Evolutionary conservation across 1,140 invertebrate species (phyloP), one percentile per base, ranked within the genome.

Genomic region (Heliconius nattereri): DNA sequence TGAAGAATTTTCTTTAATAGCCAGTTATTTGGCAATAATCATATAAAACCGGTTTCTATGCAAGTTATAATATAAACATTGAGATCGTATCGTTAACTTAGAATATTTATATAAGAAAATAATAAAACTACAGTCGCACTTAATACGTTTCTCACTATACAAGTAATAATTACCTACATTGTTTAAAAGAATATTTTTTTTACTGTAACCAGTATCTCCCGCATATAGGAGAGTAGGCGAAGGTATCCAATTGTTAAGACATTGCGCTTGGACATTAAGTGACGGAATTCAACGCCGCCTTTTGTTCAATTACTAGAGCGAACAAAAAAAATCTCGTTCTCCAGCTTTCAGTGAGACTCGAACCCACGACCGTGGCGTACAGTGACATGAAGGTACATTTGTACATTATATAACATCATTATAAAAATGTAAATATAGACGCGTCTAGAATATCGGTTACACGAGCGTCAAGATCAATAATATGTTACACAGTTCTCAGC

Each of bases 361-460:
- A 45, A 45, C 13, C 13, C 2, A 45, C 40, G 13, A 16, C 40
- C 5, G 5, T 1, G 11, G 13, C 40, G 40, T 45, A 45, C 5
- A 45, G 5, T 16, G 40, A 11, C 13, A 16, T 16, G 5, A 7
- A 32, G 32, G 32, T 45, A 45, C 13, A 45, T 45, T 32, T 45
- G 40, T 45, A 13, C 13, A 45, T 1, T 45, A 16, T 16, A 45
- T 45, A 13, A 45, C 5, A 45, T 45, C 16, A 45, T 45, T 45
- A 45, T 45, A 45, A 45, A 45, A 45, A 16, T 54, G 52, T 54
- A 54, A 54, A 23, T 29, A 26, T 5, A 66, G 60, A 26, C n/a
- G 60, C 23, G 60, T 66, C 60, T 66, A 66, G 23, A 23, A 29
- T 66, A 66, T 66, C 60, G 60, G 26, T 66, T 66, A 66, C 60